Percentiles rank a stretch among this genome's conserved stretches.
Conservation (phyloP, 2,797 vertebrate genomes). For the Brachyalestes nurse region DNA sequence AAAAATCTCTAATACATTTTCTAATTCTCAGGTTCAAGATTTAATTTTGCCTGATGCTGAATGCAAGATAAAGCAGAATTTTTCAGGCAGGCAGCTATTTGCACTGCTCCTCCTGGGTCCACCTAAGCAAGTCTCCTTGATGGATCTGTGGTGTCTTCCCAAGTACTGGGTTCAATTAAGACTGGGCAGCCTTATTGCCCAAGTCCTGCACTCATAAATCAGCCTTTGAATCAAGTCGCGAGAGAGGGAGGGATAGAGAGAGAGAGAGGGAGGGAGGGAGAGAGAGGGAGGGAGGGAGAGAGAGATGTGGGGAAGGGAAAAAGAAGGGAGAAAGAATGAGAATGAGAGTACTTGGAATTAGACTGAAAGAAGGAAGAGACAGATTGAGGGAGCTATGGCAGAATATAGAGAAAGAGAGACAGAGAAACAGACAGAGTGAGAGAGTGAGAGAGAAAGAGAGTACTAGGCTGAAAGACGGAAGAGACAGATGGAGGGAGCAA, state of each 20-base stretch:
- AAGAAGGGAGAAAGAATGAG: slow-evolving; percentile 43
- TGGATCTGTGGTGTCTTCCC: slow-evolving; percentile 46
- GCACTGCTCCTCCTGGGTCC: slow-evolving; percentile 4
- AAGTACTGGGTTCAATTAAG: slow-evolving; percentile 55
- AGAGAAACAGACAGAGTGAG: too few species aligned
- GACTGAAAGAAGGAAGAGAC: too few species aligned
- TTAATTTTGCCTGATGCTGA: neutral
- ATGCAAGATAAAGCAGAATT: slow-evolving; percentile 25
- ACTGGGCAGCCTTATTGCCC: slow-evolving; percentile 47
- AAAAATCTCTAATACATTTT: neutral
- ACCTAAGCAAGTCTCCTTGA: slow-evolving; percentile 32
- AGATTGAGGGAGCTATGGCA: slow-evolving; percentile 25
- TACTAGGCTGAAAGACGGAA: neutral
- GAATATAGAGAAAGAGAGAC: too few species aligned
- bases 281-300: slow-evolving; percentile 38
- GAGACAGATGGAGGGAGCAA: slow-evolving; percentile 57
- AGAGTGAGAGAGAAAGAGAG: slow-evolving; percentile 49
- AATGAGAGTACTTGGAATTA: neutral
- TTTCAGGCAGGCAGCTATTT: neutral
- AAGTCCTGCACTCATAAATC: slow-evolving; percentile 47
- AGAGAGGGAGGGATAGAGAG: slow-evolving; percentile 17
- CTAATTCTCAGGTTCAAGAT: slow-evolving; percentile 6
- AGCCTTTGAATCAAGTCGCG: slow-evolving; percentile 48
- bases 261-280: slow-evolving; percentile 61
- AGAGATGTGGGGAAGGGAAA: neutral